Percentiles rank a stretch among this genome's conserved stretches.
Conservation (phyloP, 2,113 vertebrate genomes). For the Oceanites oceanicus region DNA sequence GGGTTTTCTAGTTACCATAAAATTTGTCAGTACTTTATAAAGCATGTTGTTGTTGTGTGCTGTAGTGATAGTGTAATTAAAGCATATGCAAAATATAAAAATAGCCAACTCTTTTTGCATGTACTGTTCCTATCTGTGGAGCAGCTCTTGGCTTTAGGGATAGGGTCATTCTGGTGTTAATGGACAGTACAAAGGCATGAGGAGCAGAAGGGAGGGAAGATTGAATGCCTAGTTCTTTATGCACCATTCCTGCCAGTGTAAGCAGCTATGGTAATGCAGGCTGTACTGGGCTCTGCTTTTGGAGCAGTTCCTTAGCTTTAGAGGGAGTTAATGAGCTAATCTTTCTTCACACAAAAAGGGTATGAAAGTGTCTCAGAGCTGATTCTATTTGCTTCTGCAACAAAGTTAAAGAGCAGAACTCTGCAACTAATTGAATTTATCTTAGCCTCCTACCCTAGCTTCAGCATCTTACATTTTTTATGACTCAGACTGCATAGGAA, state of each 20-base stretch:
- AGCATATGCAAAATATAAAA: neutral
- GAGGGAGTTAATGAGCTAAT: neutral
- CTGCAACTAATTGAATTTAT: neutral
- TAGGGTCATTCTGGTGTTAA: neutral
- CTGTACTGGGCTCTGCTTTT: neutral
- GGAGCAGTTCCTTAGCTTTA: neutral
- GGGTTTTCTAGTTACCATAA: neutral
- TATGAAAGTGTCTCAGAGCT: neutral
- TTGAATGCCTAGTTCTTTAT: neutral
- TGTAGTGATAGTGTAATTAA: neutral
- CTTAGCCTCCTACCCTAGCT: neutral
- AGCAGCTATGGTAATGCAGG: neutral
- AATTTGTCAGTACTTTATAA: neutral
- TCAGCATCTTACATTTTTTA: neutral
- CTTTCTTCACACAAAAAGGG: neutral
- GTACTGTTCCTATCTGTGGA: neutral
- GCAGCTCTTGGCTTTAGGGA: neutral
- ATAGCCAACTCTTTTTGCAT: neutral
- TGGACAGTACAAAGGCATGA: neutral
- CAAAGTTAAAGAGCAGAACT: neutral
- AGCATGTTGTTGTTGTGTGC: neutral
- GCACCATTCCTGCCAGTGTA: neutral
- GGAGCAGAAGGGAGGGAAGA: neutral
- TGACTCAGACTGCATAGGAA: neutral
- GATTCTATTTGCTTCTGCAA: neutral